Conservation (phyloP, 1,140 invertebrate species). For the Lordiphosa clarofinis region DNA sequence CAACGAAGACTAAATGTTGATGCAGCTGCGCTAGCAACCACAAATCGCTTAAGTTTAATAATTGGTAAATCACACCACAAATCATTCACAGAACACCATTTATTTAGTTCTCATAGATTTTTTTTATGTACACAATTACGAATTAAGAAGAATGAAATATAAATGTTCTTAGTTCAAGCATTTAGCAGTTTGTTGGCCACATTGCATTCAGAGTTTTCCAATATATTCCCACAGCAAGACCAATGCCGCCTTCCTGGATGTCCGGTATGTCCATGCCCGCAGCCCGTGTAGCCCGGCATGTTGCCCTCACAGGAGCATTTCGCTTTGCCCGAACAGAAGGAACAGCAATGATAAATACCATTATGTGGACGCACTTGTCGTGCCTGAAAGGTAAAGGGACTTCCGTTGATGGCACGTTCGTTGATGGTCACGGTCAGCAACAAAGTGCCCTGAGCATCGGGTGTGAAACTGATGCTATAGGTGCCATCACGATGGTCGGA, state of each 20-base stretch:
- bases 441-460: constrained; percentile 82
- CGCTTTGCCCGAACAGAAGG: constrained; percentile 86
- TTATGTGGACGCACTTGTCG: too few species aligned
- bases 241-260: constrained; percentile 89
- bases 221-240: constrained; percentile 88
- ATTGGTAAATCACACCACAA: too few species aligned
- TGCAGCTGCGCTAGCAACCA: too few species aligned
- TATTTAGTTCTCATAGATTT: too few species aligned
- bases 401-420: constrained; percentile 84
- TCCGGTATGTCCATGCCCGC: constrained; percentile 88
- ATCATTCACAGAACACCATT: too few species aligned
- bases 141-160: too few species aligned
- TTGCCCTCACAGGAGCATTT: constrained; percentile 86
- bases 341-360: too few species aligned
- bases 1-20: constrained; percentile 82
- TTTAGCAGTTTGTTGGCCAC: constrained; percentile 71
- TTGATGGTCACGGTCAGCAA: constrained; percentile 83
- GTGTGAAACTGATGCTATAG: constrained; percentile 82
- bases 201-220: constrained; percentile 82
- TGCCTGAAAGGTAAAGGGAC: constrained; percentile 82
- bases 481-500: constrained; percentile 83
- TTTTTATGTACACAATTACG: too few species aligned
- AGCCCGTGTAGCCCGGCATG: constrained; percentile 88
- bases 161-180: constrained; percentile 8
- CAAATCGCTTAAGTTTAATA: too few species aligned